Evolutionary conservation across 2,888 invertebrate genomes (phyloP).

Genomic region (Cosmia pyralina): DNA sequence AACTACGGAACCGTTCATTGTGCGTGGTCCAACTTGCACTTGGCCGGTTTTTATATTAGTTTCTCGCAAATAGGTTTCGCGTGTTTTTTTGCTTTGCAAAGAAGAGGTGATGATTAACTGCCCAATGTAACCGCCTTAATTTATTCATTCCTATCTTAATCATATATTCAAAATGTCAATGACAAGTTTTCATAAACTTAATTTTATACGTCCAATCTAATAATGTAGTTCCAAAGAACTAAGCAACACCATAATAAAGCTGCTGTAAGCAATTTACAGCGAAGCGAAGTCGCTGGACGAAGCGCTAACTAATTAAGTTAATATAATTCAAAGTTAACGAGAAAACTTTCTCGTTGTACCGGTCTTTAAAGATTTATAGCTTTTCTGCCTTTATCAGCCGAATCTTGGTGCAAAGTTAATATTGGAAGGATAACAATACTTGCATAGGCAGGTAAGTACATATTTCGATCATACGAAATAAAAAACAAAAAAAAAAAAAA

Average conservation of each 20-base stretch:
- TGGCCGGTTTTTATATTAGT: not conserved
- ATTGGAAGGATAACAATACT: not conserved
- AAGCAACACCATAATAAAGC: constrained; percentile 17
- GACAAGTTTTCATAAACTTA: not conserved
- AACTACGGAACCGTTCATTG: too few relatives aligned
- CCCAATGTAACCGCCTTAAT: not conserved
- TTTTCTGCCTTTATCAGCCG: not conserved
- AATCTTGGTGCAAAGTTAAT: not conserved
- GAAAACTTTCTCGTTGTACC: constrained; percentile 37
- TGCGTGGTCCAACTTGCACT: too few relatives aligned
- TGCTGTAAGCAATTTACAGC: constrained; percentile 19
- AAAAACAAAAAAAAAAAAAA: too few relatives aligned
- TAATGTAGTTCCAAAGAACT: constrained; percentile 4
- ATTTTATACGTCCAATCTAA: not conserved
- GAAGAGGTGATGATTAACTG: too few relatives aligned
- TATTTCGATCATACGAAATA: too few relatives aligned
- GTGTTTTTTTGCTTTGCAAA: not conserved
- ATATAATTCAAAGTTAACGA: constrained; percentile 49
- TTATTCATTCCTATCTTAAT: not conserved
- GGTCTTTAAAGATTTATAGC: constrained; percentile 27
- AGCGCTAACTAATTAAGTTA: constrained; percentile 44
- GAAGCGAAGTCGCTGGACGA: constrained; percentile 18
- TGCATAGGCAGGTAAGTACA: too few relatives aligned
- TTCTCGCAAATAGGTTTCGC: not conserved
- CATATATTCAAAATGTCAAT: not conserved